These are phyloP conservation scores for Tachysurus vachellii DNA, from an alignment of 2,113 vertebrate genomes.

Conservation along the genomic window DNA sequence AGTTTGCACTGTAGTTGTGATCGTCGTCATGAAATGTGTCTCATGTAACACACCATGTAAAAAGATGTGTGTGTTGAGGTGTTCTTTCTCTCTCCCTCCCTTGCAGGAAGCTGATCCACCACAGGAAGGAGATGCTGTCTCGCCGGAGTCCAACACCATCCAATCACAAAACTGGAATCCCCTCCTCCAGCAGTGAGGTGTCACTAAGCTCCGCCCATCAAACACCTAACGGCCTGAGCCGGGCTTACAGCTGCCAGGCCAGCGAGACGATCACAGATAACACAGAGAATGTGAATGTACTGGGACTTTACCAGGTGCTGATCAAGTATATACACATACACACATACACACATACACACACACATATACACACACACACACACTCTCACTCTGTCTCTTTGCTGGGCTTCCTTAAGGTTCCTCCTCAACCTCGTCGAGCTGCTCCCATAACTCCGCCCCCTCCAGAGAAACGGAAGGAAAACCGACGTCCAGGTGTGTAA, in stretches of 20 bases:
- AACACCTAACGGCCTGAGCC: conserved; percentile 70
- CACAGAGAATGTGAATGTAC: conserved; percentile 67
- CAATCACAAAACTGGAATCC: conserved; percentile 74
- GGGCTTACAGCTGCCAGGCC: conserved; percentile 74
- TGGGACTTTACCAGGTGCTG: conserved; percentile 85
- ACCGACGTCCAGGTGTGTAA: conserved; percentile 67
- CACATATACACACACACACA: not conserved
- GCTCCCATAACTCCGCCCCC: conserved; percentile 87
- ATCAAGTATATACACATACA: not conserved
- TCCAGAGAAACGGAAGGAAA: conserved; percentile 83
- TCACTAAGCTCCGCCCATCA: conserved; percentile 78
- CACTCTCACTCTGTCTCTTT: not conserved
- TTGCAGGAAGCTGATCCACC: conserved; percentile 92
- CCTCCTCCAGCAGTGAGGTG: conserved; percentile 85
- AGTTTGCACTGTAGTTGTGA: not conserved
- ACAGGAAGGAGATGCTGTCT: conserved; percentile 92
- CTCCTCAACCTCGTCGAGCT: conserved; percentile 80
- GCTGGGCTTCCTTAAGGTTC: conserved; percentile 72
- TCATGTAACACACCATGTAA: not conserved
- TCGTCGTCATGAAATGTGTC: not conserved
- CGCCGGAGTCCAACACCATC: conserved; percentile 80
- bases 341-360: not conserved
- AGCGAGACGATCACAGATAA: conserved; percentile 82
- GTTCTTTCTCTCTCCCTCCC: not conserved
- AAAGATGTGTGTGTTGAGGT: not conserved